Evolutionary conservation across 2,797 vertebrate genomes (phyloP).

Genomic region (Psittacula derbiana): DNA sequence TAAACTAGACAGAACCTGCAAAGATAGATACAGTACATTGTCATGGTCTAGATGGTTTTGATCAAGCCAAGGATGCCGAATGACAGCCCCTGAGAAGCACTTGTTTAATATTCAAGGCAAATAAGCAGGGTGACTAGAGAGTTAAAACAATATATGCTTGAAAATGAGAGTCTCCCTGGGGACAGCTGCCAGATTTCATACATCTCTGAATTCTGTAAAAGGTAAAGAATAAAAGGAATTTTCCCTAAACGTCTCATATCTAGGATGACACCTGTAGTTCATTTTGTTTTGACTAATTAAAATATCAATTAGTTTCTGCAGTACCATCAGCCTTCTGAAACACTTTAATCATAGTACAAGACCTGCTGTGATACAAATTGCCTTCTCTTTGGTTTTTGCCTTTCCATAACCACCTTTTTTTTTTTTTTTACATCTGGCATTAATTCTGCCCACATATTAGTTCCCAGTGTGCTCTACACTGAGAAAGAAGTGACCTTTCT

Average conservation of each 20-base stretch:
- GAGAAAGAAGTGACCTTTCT: not conserved
- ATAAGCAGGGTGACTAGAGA: not conserved
- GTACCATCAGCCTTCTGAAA: slow-evolving; percentile 7
- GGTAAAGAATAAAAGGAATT: not conserved
- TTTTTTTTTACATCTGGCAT: not conserved
- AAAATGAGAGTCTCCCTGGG: not conserved
- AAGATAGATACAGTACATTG: not conserved
- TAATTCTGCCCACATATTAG: not conserved
- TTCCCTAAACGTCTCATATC: not conserved
- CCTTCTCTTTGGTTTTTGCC: not conserved
- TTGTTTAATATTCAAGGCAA: slow-evolving; percentile 37
- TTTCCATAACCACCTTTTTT: not conserved
- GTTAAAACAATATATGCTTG: not conserved
- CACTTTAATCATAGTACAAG: not conserved
- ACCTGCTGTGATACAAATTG: not conserved
- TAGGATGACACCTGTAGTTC: not conserved
- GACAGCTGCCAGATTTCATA: not conserved
- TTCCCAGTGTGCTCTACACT: not conserved
- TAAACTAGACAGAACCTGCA: not conserved
- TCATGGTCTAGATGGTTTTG: not conserved
- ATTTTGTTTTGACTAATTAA: slow-evolving; percentile 39
- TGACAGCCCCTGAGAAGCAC: not conserved
- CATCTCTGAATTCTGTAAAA: not conserved
- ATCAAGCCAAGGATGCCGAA: not conserved
- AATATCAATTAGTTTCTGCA: slow-evolving; percentile 30